These are phyloP conservation scores for Sylvicola cinctus DNA, from an alignment of 2,888 invertebrate species.

Conservation along the genomic window DNA sequence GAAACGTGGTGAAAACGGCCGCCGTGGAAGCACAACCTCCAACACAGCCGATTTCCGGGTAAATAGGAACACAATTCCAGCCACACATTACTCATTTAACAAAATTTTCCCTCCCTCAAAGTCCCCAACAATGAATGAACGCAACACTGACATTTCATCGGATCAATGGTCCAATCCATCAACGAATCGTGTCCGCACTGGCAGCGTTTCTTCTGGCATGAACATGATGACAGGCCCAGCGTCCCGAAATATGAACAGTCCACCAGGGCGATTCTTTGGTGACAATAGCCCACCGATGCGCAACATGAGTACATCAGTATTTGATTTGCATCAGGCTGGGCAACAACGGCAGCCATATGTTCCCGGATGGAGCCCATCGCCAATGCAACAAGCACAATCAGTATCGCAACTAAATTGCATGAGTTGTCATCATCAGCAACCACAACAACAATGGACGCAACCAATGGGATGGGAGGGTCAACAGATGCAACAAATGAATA, in stretches of 20 bases:
- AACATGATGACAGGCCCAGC: slow-evolving; percentile 9
- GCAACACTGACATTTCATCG: background rate
- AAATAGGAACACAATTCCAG: slow-evolving; percentile 4
- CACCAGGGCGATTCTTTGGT: slow-evolving; percentile 6
- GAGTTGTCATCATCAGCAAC: slow-evolving; percentile 28
- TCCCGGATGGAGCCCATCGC: slow-evolving; percentile 21
- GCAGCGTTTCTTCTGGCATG: slow-evolving; percentile 25
- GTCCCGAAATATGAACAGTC: too few species aligned
- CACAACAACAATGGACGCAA: slow-evolving; percentile 20
- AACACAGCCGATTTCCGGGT: slow-evolving; percentile 16
- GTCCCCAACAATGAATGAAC: too few species aligned
- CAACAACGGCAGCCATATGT: slow-evolving; percentile 17
- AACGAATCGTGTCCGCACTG: slow-evolving; percentile 21
- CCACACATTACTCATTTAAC: slow-evolving; percentile 7
- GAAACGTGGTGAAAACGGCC: slow-evolving; percentile 12
- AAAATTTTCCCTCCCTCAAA: too few species aligned
- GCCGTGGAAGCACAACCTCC: slow-evolving; percentile 10
- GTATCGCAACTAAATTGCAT: slow-evolving; percentile 45
- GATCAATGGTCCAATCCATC: slow-evolving; percentile 22
- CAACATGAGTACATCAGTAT: slow-evolving; percentile 30
- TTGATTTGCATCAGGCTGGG: slow-evolving; percentile 27
- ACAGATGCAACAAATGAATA: slow-evolving; percentile 17
- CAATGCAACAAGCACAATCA: slow-evolving; percentile 46
- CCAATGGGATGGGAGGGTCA: slow-evolving; percentile 14
- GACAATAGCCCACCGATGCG: slow-evolving; percentile 8